Evolutionary conservation across 2,888 invertebrate species (phyloP).

Genomic region (Meiosimyza platycephala): DNA sequence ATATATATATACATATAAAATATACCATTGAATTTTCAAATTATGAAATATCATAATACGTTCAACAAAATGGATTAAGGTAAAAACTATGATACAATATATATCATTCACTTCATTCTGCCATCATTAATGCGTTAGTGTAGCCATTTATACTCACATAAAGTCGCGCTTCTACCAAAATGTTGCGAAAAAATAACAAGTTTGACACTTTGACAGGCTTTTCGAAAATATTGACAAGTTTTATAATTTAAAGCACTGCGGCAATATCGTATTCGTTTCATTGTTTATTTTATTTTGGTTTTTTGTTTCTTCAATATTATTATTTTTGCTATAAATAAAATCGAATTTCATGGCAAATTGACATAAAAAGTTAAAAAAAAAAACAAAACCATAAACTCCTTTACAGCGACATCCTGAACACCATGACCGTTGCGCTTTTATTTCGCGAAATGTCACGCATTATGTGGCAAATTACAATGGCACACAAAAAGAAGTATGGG

Average conservation of each 20-base stretch:
- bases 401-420: not conserved
- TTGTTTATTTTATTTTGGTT: too few species aligned
- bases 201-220: slow-evolving; percentile 9
- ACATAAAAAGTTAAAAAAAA: too few species aligned
- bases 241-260: not conserved
- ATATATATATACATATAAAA: too few species aligned
- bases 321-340: not conserved
- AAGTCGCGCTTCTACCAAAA: not conserved
- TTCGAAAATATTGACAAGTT: slow-evolving; percentile 6
- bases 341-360: not conserved
- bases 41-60: too few species aligned
- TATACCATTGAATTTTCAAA: too few species aligned
- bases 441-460: slow-evolving; percentile 4
- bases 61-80: too few species aligned
- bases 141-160: not conserved
- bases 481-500: not conserved
- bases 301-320: too few species aligned
- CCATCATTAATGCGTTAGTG: too few species aligned
- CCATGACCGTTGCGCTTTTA: too few species aligned
- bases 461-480: slow-evolving; percentile 1
- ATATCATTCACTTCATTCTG: too few species aligned
- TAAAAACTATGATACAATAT: too few species aligned
- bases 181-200: not conserved
- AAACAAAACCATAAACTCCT: not conserved
- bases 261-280: too few species aligned